These are phyloP conservation scores for Steatornis caripensis DNA, from an alignment of 2,113 vertebrate species.

Conservation along the genomic window DNA sequence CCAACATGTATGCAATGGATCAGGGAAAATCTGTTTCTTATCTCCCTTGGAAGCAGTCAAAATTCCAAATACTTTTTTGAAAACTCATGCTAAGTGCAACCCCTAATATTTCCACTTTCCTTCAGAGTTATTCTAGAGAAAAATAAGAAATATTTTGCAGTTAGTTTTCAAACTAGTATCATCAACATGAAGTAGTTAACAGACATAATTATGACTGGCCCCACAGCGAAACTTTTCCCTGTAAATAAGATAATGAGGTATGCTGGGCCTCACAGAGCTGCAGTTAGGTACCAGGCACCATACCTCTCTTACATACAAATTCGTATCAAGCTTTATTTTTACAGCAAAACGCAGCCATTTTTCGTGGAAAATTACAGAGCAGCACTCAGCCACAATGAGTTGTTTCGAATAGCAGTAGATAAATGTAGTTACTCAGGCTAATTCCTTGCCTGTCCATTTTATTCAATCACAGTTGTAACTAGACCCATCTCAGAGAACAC, in stretches of 20 bases:
- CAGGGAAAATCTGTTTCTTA: slow-evolving; percentile 7
- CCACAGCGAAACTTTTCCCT: neutral
- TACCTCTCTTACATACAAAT: neutral
- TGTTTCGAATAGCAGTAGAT: neutral
- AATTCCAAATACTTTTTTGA: neutral
- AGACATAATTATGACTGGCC: neutral
- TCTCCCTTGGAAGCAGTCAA: neutral
- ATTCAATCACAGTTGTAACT: neutral
- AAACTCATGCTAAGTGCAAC: neutral
- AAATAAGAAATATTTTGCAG: neutral
- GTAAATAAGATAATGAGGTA: neutral
- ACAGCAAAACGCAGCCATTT: neutral
- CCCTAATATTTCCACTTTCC: neutral
- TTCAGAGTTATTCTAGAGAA: neutral
- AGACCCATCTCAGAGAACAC: neutral
- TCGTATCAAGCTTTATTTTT: neutral
- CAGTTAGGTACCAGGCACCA: neutral
- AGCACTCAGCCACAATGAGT: neutral
- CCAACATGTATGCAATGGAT: neutral
- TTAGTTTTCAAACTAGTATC: neutral
- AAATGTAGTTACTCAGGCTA: neutral
- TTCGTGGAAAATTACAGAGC: neutral
- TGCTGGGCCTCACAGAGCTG: neutral
- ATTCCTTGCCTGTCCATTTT: neutral
- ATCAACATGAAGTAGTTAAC: neutral